These are phyloP conservation scores for Corythoichthys intestinalis DNA, from an alignment of 2,113 vertebrate genomes.

Conservation along the genomic window DNA sequence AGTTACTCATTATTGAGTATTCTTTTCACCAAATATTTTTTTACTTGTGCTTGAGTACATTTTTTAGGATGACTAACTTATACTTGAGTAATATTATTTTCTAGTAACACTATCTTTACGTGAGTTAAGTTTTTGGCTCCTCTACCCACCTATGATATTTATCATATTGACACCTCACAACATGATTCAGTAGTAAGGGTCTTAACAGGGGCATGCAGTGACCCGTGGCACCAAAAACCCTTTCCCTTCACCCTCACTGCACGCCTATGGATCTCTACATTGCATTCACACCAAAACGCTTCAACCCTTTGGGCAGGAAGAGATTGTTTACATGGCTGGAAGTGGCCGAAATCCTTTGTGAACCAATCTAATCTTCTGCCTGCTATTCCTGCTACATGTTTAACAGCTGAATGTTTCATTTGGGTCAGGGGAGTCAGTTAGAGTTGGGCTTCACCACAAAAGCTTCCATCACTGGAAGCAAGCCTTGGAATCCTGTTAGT, in stretches of 20 bases:
- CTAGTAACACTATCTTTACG: too few relatives aligned
- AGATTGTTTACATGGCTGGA: neutral
- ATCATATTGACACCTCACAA: neutral
- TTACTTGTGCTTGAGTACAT: too few relatives aligned
- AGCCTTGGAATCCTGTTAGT: constrained; percentile 3
- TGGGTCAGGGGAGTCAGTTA: constrained; percentile 3
- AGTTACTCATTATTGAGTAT: too few relatives aligned
- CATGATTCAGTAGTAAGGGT: neutral
- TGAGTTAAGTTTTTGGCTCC: too few relatives aligned
- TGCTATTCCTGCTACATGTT: neutral
- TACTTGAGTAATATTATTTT: too few relatives aligned
- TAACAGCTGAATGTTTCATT: constrained; percentile 4
- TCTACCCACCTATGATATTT: too few relatives aligned
- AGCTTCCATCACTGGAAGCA: constrained; percentile 1
- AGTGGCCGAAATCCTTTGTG: neutral
- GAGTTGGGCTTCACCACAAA: constrained; percentile 1
- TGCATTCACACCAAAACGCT: neutral
- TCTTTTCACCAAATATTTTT: too few relatives aligned
- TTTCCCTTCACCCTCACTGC: too few relatives aligned
- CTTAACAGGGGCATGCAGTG: neutral
- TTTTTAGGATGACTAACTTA: too few relatives aligned
- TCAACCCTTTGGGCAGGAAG: neutral
- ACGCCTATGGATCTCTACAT: neutral
- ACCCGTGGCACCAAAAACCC: too few relatives aligned
- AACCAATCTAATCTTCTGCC: neutral